Base-by-base conservation (phyloP, 2,113 vertebrate species). In the Pyxicephalus adspersus region DNA sequence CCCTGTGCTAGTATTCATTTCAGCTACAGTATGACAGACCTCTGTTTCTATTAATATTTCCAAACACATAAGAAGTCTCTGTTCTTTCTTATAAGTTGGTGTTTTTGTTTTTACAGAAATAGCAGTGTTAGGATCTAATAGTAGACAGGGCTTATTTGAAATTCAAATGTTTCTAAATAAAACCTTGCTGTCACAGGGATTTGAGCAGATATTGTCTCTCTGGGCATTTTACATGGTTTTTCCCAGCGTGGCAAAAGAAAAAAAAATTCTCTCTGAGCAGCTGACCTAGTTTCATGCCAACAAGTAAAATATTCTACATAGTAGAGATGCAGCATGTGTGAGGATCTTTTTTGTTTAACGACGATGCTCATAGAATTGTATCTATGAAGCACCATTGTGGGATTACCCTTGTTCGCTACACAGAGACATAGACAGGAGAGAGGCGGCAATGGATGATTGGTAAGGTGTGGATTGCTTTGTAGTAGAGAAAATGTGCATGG, bases 91-190 rank as follows among this genome's bases (percentile, higher is more conserved):
- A 13, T 66, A 31, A 23, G 17, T 31, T 11, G 26, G 51, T 34
- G 8, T 57, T 25, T 26, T n/a, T 7, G 18, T 22, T 51, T 38
- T 28, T 29, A 28, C 74, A 76, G 60, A 38, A 67, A 66, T 58
- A 66, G 63, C 26, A 79, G 20, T 3, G 0, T 76, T 80, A 55
- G 45, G 77, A 64, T 83, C 9, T 28, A 83, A n/a, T 80, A 76
- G 64, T 22, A 63, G 60, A 75, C 66, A 29, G 52, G 31, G 25
- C 76, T 83, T 63, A 52, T 83, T 85, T 88, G 54, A 84, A 87
- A 87, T 72, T 38, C 65, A 19, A 50, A 38, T 0, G 1, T 73
- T 83, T 18, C 72, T 83, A 77, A 31, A 72, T 0, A 73, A 60
- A 28, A 76, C 25, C 60, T 84, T 15, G 81, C 72, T 61, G 51